phyloP scores from a whole-genome alignment of 1,140 invertebrate genomes.

The Rhynchophorus ferrugineus region DNA sequence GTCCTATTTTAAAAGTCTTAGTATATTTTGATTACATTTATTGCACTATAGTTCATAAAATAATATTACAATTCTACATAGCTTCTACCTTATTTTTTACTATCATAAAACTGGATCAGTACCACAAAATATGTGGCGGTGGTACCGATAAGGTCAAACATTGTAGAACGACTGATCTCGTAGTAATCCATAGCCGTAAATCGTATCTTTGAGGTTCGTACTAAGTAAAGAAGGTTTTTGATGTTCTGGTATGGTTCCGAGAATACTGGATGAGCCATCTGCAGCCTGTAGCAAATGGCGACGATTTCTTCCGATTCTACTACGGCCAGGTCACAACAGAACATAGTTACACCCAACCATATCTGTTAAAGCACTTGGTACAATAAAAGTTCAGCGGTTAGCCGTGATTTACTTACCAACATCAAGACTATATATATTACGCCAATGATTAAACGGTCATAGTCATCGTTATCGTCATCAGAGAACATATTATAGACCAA shows the following conservation, averaged over 20 bases:
- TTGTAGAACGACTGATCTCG: constrained; percentile 17
- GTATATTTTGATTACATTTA: too few relatives aligned
- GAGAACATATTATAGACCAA: constrained; percentile 14
- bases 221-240: constrained; percentile 11
- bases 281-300: constrained; percentile 14
- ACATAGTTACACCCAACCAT: constrained; percentile 17
- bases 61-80: too few relatives aligned
- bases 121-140: constrained; percentile 21
- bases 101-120: constrained; percentile 20
- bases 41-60: too few relatives aligned
- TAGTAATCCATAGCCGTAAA: constrained; percentile 21
- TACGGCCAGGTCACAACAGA: constrained; percentile 17
- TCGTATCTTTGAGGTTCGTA: constrained; percentile 9
- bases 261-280: constrained; percentile 11
- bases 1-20: too few relatives aligned
- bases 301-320: constrained; percentile 17
- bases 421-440: constrained; percentile 14
- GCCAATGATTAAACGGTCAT: constrained; percentile 4
- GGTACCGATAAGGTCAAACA: constrained; percentile 21
- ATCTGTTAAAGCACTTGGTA: constrained; percentile 5
- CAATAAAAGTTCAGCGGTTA: neutral
- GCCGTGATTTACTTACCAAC: constrained; percentile 8
- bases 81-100: constrained; percentile 11
- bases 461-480: constrained; percentile 6
- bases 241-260: constrained; percentile 11